Evolutionary conservation across 2,888 invertebrate species (phyloP), one percentile per base, ranked within the genome.

Genomic region (Eristalis intricaria): DNA sequence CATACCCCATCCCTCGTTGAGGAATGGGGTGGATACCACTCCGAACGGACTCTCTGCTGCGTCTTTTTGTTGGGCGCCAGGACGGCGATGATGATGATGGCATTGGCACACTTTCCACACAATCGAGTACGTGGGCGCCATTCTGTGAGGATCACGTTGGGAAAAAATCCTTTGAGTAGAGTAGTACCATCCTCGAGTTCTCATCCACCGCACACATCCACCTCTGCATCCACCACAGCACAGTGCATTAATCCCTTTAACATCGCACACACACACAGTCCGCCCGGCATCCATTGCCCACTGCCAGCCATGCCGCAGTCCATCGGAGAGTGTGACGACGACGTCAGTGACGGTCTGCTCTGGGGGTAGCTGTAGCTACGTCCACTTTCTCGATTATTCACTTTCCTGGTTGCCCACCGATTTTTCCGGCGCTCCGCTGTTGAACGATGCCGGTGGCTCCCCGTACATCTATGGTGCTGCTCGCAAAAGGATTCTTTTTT

Each of bases 101-200:
- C 88, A 88, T 81, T 88, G 88, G 88, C 88, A 88, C 84, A 88
- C 84, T 88, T 88, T 84, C 84, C 88, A 88, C 88, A 84, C 88
- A 88, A 88, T 88, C 88, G 81, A 75, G 74, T 84, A 84, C 77
- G 84, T 76, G 76, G 50, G 83, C 73, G 80, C 84, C 84, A 84
- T 84, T 75, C 80, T 80, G 78, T 78, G 78, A 86, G 86, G 78
- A 83, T 83, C 78, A 83, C 60, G 74, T 86, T 83, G 70, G 70
- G 35, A 86, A 86, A 85, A 82, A 86, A 79, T 71, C 83, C 82
- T 79, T 83, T 79, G 86, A 86, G 83, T 66, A 78, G 70, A 78
- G 78, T 66, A 66, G 78, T 65, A 68, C 71, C 43, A 56, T 32
- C 35, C 64, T 26, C 60, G 7, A 60, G 63, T 38, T 63, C 69